A percentile compares a stretch with the other conserved stretches of the same genome.
Evolutionary conservation across 2,888 invertebrate genomes (phyloP).

Genomic region (Elysia crispata): DNA sequence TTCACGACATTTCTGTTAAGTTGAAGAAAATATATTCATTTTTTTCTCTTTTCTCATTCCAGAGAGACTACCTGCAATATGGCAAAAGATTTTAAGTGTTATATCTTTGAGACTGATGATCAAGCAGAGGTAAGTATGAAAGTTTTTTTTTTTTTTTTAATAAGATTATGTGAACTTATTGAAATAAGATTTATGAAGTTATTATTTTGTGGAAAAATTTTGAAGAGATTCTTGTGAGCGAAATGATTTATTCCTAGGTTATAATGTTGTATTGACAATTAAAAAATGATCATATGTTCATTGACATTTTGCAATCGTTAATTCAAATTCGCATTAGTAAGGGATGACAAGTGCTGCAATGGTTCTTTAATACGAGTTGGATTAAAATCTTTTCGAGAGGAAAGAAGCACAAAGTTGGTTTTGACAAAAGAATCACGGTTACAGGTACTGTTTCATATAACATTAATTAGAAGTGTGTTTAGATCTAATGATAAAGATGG

Average conservation of each 20-base stretch:
- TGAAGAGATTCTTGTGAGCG: background rate
- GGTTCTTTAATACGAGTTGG: too few relatives aligned
- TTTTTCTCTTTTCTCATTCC: slow-evolving; percentile 28
- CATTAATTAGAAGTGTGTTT: too few relatives aligned
- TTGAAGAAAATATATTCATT: background rate
- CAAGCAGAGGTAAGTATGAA: slow-evolving; percentile 25
- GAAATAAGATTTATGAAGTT: background rate
- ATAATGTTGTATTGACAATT: too few relatives aligned
- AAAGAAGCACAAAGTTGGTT: too few relatives aligned
- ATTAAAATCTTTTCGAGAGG: too few relatives aligned
- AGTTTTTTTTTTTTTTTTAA: background rate
- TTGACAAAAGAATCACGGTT: too few relatives aligned
- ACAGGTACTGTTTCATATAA: too few relatives aligned
- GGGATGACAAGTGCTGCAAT: too few relatives aligned
- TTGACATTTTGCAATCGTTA: too few relatives aligned
- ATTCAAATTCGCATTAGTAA: too few relatives aligned
- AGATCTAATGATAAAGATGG: background rate
- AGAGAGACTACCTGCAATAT: slow-evolving; percentile 78
- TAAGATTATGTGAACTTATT: background rate
- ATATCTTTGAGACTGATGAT: slow-evolving; percentile 70
- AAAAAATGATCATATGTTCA: too few relatives aligned
- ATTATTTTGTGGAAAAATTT: background rate
- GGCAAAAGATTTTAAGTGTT: slow-evolving; percentile 75
- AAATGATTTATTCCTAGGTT: background rate
- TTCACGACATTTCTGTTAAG: too few relatives aligned